Evolutionary conservation across 2,797 vertebrate species (phyloP).

Genomic region (Podarcis siculus): DNA sequence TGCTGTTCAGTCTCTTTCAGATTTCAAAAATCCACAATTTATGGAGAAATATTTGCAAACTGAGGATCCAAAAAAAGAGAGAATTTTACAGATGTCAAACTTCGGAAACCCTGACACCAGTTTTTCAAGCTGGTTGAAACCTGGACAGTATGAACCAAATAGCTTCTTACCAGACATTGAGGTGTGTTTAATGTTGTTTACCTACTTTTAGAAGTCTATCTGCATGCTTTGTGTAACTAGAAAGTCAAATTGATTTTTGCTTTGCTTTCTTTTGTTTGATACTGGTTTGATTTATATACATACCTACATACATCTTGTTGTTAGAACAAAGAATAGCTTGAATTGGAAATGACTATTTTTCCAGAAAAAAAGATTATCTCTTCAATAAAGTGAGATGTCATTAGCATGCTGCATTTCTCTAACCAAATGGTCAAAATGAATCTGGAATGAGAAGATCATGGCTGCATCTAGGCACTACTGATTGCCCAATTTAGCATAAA

Average conservation of each 20-base stretch:
- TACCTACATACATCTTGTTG: neutral
- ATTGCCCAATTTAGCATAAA: neutral
- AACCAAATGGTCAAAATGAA: neutral
- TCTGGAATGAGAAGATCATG: neutral
- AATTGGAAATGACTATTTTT: neutral
- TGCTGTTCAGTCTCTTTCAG: slow-evolving; percentile 73
- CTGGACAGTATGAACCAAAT: slow-evolving; percentile 69
- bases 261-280: slow-evolving; percentile 3
- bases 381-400: neutral
- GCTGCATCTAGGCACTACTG: neutral
- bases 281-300: too few relatives aligned
- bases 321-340: neutral
- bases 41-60: slow-evolving; percentile 83
- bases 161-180: slow-evolving; percentile 66
- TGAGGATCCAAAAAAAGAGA: slow-evolving; percentile 72
- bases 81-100: slow-evolving; percentile 56
- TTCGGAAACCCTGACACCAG: slow-evolving; percentile 69
- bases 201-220: neutral
- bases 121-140: slow-evolving; percentile 70
- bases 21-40: slow-evolving; percentile 79
- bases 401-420: neutral
- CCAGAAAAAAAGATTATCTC: neutral
- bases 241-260: fast-evolving
- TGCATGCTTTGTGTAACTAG: neutral
- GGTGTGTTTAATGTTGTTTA: slow-evolving; percentile 74